These are phyloP conservation scores for Orycteropus afer DNA, from an alignment of 2,113 vertebrate species.

Conservation along the genomic window DNA sequence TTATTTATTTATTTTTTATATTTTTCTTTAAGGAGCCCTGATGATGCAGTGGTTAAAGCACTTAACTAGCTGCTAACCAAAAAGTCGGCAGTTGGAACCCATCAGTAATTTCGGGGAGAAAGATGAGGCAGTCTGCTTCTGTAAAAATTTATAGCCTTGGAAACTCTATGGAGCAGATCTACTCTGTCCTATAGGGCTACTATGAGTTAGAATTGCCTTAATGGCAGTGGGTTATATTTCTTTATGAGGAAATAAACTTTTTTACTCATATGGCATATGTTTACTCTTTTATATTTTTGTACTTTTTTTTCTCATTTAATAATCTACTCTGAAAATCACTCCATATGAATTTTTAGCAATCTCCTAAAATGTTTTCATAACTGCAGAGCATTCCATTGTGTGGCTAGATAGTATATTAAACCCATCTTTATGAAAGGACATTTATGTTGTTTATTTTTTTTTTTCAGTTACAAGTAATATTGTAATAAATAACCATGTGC, in stretches of 20 bases:
- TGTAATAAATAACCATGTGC: not conserved
- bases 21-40: too few relatives aligned
- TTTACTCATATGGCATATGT: not conserved
- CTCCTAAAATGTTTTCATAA: not conserved
- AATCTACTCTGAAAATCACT: constrained; percentile 7
- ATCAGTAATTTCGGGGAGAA: too few relatives aligned
- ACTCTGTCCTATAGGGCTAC: too few relatives aligned
- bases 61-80: too few relatives aligned
- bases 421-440: not conserved
- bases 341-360: not conserved
- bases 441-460: not conserved
- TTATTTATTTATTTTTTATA: not conserved
- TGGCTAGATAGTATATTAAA: not conserved
- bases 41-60: too few relatives aligned
- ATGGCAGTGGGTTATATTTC: too few relatives aligned
- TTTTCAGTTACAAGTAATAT: constrained; percentile 7
- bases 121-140: too few relatives aligned
- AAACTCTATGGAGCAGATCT: too few relatives aligned
- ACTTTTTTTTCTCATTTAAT: not conserved
- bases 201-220: too few relatives aligned
- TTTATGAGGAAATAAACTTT: constrained; percentile 18
- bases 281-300: not conserved
- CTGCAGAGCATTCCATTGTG: not conserved
- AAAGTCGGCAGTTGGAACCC: too few relatives aligned
- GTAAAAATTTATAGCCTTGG: too few relatives aligned